A percentile compares a stretch with the other conserved stretches of the same genome.
phyloP scores from a whole-genome alignment of 2,113 vertebrate species.

The Percina caprodes region DNA sequence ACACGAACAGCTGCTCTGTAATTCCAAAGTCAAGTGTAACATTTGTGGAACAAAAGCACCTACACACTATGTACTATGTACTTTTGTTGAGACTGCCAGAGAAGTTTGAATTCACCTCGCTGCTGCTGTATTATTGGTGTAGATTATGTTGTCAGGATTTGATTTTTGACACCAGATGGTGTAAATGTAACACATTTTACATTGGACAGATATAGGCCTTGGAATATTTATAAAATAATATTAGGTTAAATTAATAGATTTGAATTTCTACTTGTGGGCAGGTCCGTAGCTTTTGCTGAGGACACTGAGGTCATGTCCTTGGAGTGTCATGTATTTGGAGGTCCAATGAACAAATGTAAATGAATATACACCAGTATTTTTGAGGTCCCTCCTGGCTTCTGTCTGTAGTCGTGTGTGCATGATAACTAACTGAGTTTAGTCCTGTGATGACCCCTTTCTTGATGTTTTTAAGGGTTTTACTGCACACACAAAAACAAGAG shows the following conservation, averaged over 20 bases:
- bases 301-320: slow-evolving; percentile 33
- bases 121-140: not conserved
- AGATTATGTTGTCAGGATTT: not conserved
- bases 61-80: not conserved
- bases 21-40: slow-evolving; percentile 22
- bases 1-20: slow-evolving; percentile 7
- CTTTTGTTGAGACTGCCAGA: not conserved
- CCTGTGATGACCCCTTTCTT: not conserved
- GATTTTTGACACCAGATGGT: not conserved
- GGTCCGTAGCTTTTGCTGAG: not conserved
- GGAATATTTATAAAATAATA: not conserved
- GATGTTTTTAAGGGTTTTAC: not conserved
- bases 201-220: not conserved
- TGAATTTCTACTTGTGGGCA: not conserved
- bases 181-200: not conserved
- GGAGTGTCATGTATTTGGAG: too few species aligned
- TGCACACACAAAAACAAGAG: not conserved
- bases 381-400: not conserved
- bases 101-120: not conserved
- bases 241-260: not conserved
- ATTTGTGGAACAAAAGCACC: not conserved
- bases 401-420: not conserved
- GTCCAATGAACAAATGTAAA: not conserved
- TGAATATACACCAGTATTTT: not conserved
- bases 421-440: not conserved